Evolutionary conservation across 2,888 invertebrate species (phyloP), one percentile per base, ranked within the genome.

Genomic region (Sarcophaga rosellei): DNA sequence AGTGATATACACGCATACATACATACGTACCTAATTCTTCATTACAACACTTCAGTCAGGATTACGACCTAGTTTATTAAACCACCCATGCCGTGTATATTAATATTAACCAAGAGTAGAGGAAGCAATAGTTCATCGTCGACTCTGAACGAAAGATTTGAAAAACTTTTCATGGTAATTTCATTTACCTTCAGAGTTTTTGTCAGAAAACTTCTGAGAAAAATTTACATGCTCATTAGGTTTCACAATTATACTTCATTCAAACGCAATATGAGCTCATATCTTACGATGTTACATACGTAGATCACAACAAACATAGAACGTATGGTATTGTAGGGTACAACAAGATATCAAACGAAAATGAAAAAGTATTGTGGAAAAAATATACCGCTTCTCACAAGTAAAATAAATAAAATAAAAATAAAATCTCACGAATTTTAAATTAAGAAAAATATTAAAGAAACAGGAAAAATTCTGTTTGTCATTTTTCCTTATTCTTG

Each of bases 381-480:
- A 61, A 62, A 47, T 70, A 75, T 84, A 84, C 79, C 84, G 84
- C 80, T 84, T 65, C 44, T 44, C 61, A 44, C 59, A 63, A 79
- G 35, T 35, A 35, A 35, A 35, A 35, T 35, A 35, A 35, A 35
- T 8, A 35, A 73, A 57, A 23, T 72, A 70, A 25, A 72, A 78
- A 61, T 66, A 57, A 53, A 72, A 78, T 62, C 81, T 86, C 81
- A 86, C 86, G 84, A 86, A 84, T 81, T 84, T 84, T 75, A 84
- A 86, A 86, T 86, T 84, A 81, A 81, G 86, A 73, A 84, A 74
- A 81, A 72, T 63, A 79, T 45, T 72, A 53, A n/a, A 83, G 65
- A 73, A 83, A 72, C 72, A 23, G 83, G 77, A 72, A 82, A 61
- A 63, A 66, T 72, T 72, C 45, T 59, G 75, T 57, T 35, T 75